These are phyloP conservation scores for Odontocolon sp. DNA, from an alignment of 2,888 invertebrate species.

Conservation along the genomic window DNA sequence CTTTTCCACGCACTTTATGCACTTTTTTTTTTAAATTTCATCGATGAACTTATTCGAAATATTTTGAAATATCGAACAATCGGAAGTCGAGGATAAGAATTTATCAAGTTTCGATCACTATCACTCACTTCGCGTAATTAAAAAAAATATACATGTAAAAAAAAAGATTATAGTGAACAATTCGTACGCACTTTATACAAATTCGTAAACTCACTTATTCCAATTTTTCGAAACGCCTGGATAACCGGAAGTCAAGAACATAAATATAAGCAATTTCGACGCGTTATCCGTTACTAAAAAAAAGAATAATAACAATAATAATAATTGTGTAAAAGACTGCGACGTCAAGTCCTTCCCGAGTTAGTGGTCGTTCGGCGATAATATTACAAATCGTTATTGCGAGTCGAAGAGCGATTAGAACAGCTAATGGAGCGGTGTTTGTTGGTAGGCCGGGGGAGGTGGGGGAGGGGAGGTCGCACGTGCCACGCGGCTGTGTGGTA, in stretches of 20 bases:
- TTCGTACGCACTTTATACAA: not conserved
- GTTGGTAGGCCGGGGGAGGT: constrained; percentile 2
- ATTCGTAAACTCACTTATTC: not conserved
- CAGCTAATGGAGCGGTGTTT: constrained; percentile 5
- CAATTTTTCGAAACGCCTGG: not conserved
- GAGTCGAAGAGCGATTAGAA: constrained; percentile 20
- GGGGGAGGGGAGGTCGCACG: constrained; percentile 26
- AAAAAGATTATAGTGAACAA: not conserved
- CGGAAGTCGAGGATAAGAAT: not conserved
- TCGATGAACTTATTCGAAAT: no score
- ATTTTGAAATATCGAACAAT: no score
- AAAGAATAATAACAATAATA: not conserved
- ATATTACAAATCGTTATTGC: constrained; percentile 27
- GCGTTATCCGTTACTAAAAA: not conserved
- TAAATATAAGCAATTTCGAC: not conserved
- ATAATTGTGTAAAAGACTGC: not conserved
- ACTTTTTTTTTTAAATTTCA: not conserved
- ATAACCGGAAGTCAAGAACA: not conserved
- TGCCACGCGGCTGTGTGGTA: constrained; percentile 20
- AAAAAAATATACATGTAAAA: no score
- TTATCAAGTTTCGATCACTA: no score
- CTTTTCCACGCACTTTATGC: not conserved
- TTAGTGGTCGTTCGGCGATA: constrained; percentile 3
- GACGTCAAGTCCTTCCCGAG: not conserved
- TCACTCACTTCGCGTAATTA: no score